Base-by-base conservation (phyloP, 2,888 invertebrate genomes). In the Lochmaea capreae region DNA sequence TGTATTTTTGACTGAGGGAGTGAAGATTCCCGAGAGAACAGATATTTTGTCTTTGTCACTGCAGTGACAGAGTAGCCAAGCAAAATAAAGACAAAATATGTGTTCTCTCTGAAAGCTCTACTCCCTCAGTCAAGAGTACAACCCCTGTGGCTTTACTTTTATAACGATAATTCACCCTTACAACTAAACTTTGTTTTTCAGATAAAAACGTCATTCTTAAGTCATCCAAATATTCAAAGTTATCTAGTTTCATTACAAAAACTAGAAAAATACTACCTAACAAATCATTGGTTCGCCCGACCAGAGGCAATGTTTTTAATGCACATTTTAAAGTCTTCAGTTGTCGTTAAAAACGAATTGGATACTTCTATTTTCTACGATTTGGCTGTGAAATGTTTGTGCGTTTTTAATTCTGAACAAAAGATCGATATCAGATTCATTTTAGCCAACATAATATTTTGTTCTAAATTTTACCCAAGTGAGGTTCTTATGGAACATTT, bases 211-310 rank as follows among this genome's bases (percentile, higher is more conserved):
- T 3, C 66, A 66, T 52, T 46, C 14, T 66, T 26, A 46, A 63
- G n/a, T 49, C 82, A 86, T 70, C 67, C 83, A 83, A 83, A 87
- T 83, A 80, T 85, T 83, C 66, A 80, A 79, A 71, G 81, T 79
- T 91, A 91, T 82, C 82, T 90, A 26, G 84, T 82, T 68, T 84
- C 83, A 67, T 76, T 91, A 16, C 86, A 87, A 76, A 73, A 78
- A 12, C 66, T 80, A 2, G 72, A 79, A 18, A 81, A 80, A 62
- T 86, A 84, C 73, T 87, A 86, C 80, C 85, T 91, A n/a, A 88
- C 87, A 72, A 88, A 88, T 61, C 91, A 91, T 82, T 91, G 91
- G 91, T 91, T 91, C 82, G 90, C 91, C 0, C 91, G 91, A 87
- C 88, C 90, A 79, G 93, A 93, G 86, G 88, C 89, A 10, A 88